Conservation (phyloP, 2,888 invertebrate genomes). For the Kryphioiulus occultus region DNA sequence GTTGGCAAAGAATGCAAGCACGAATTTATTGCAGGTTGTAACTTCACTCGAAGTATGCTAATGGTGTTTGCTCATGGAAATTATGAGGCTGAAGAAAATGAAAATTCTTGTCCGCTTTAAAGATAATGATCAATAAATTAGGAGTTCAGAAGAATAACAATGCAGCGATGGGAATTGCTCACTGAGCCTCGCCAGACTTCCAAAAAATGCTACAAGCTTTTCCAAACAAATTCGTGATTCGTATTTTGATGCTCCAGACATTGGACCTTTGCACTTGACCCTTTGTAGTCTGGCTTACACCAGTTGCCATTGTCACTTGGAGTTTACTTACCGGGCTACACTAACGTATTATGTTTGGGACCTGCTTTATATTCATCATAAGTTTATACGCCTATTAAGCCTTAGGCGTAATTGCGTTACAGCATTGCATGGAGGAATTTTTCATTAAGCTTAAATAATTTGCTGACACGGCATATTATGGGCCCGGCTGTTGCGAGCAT, state of each 20-base stretch:
- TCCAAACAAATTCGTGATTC: no score
- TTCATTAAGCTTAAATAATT: constrained; percentile 13
- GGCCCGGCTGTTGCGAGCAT: neutral
- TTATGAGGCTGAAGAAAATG: neutral
- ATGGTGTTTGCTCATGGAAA: neutral
- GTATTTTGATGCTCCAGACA: no score
- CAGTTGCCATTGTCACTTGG: neutral
- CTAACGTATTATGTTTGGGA: neutral
- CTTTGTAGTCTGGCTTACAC: neutral
- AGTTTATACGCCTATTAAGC: neutral
- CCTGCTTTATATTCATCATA: neutral
- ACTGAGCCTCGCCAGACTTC: neutral
- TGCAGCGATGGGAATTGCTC: neutral
- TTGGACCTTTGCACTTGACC: no score
- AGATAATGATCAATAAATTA: constrained; percentile 21
- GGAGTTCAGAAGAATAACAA: neutral
- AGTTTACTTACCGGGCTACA: neutral
- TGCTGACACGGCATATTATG: constrained; percentile 4
- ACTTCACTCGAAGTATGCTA: neutral
- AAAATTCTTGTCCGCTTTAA: neutral
- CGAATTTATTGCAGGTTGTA: neutral
- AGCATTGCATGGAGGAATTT: constrained; percentile 17
- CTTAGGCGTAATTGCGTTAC: neutral
- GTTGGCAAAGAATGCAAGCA: constrained; percentile 15
- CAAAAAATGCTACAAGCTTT: neutral